Evolutionary conservation across 2,888 invertebrate species (phyloP).

Genomic region (Oxystoma pomonae): DNA sequence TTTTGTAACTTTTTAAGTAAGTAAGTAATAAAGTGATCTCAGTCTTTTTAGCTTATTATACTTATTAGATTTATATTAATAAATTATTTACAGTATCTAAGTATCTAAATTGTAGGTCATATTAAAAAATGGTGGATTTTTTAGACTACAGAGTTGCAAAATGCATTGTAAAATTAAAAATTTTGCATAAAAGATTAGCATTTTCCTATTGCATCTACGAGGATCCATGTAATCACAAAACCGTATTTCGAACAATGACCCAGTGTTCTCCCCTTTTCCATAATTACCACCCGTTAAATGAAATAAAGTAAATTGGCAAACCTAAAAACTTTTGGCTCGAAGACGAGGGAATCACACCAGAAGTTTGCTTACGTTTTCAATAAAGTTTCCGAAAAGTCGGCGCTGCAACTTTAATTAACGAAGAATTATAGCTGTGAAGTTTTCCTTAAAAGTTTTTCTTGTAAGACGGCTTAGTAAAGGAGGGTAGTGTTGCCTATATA

Average conservation of each 20-base stretch:
- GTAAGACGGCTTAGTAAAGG: not conserved
- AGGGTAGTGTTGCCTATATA: not conserved
- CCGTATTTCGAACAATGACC: not conserved
- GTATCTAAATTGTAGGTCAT: no score
- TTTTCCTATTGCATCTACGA: no score
- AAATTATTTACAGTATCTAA: no score
- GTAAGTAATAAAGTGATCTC: no score
- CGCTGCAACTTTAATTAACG: not conserved
- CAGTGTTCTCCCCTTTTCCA: not conserved
- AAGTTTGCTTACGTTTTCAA: not conserved
- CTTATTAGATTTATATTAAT: no score
- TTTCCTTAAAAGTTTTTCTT: not conserved
- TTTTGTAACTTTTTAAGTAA: no score
- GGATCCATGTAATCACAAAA: no score
- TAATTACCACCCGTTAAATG: not conserved
- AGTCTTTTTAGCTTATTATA: no score
- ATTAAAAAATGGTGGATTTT: no score
- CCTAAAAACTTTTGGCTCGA: not conserved
- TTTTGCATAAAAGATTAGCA: no score
- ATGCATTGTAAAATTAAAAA: no score
- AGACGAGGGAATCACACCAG: not conserved
- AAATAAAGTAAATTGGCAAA: not conserved
- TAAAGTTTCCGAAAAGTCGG: not conserved
- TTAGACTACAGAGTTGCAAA: no score
- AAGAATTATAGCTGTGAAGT: not conserved